Evolutionary conservation across 2,797 vertebrate species (phyloP), one percentile per base, ranked within the genome.

Genomic region (Coranthus polyacanthus): DNA sequence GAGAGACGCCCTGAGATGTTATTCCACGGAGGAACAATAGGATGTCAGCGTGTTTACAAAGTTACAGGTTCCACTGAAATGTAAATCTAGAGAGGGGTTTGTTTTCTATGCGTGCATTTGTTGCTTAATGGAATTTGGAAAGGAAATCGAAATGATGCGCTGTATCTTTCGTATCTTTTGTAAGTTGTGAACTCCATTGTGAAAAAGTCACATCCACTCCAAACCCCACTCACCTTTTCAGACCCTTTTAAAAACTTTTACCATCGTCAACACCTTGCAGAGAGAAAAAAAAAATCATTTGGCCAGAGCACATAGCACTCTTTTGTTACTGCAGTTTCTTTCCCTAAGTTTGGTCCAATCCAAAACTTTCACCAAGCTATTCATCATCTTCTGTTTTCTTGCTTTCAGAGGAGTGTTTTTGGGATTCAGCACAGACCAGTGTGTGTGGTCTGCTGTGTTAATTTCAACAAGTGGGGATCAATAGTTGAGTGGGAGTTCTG

Each of bases 41-140:
- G 44, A 68, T 56, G 43, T 63, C 49, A 13, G 22, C 1, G 5
- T 52, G 51, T 63, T 69, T 57, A 64, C 50, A 78, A 58, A 66
- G 38, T 9, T 29, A 15, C 22, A 46, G 26, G 12, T 37, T 56
- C 13, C 21, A 34, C 20, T 54, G 16, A 61, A 66, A 68, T 21
- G 37, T 12, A 46, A 22, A 55, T 68, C 16, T n/a, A 9, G 1
- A 52, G 16, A 20, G 22, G 42, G 6, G 32, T 59, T 51, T 51
- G 29, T 75, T 60, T 52, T 39, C 29, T 4, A 16, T 22, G 17
- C 69, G 43, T 72, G 26, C 43, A 54, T 62, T 32, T 56, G 45
- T 34, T 45, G 41, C 59, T 69, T 66, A 38, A 68, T 71, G 55
- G 62, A 43, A 34, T 82, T 55, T 68, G 37, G 47, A 78, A 50